phyloP scores from a whole-genome alignment of 2,888 invertebrate species.

The Ischnura elegans region DNA sequence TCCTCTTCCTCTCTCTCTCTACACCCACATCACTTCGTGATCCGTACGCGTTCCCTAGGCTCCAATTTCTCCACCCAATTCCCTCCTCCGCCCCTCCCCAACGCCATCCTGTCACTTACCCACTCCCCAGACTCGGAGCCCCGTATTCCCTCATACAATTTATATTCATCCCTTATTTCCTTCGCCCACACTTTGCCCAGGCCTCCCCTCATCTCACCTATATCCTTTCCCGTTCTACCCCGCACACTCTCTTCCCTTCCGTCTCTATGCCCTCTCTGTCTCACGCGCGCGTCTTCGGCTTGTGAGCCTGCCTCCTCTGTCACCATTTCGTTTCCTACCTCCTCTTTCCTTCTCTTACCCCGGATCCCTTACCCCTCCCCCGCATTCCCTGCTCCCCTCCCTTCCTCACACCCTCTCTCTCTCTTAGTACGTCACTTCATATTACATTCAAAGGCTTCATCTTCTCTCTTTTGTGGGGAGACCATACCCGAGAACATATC shows the following conservation, averaged over 20 bases:
- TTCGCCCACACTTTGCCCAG: not conserved
- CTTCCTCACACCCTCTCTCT: not conserved
- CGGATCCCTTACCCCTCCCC: not conserved
- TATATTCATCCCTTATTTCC: conserved; percentile 35
- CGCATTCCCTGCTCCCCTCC: not conserved
- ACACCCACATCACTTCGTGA: not conserved
- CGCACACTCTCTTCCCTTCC: not conserved
- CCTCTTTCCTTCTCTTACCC: not conserved
- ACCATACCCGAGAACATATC: not conserved
- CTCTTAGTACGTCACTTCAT: not conserved
- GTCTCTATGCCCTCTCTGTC: not conserved
- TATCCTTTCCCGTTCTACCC: not conserved
- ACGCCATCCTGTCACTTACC: not conserved
- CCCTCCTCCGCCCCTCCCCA: not conserved
- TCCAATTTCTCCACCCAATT: conserved; percentile 22
- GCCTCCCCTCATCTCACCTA: not conserved
- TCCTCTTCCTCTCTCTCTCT: not conserved
- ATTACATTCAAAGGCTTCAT: not conserved
- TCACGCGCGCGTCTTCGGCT: not conserved
- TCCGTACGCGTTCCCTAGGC: conserved; percentile 4
- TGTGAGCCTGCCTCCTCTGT: not conserved
- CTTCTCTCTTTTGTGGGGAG: not conserved
- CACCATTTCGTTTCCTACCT: not conserved
- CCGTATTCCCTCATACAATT: conserved; percentile 31
- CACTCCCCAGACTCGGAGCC: not conserved